phyloP scores from a whole-genome alignment of 2,797 vertebrate species.

The Anguilla obscura region DNA sequence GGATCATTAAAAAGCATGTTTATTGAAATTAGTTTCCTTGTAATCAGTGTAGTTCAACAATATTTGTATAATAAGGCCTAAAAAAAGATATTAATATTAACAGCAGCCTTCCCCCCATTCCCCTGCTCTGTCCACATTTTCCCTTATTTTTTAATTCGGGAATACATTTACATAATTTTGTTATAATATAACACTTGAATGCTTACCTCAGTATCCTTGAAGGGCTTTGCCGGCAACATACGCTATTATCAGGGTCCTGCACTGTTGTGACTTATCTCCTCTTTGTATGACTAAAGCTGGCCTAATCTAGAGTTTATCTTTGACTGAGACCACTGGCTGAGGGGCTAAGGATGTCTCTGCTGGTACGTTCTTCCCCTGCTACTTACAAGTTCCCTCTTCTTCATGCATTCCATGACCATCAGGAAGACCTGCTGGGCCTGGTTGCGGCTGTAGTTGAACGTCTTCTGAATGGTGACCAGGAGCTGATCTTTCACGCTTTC shows the following conservation, averaged over 20 bases:
- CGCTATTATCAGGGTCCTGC: not conserved
- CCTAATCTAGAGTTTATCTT: not conserved
- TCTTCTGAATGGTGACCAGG: slow-evolving; percentile 96
- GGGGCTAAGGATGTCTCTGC: not conserved
- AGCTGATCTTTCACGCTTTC: slow-evolving; percentile 94
- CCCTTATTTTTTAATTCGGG: not conserved
- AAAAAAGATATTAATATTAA: not conserved
- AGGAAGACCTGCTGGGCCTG: slow-evolving; percentile 91
- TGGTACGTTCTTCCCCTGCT: slow-evolving; percentile 17
- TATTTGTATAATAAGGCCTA: no score
- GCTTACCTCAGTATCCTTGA: not conserved
- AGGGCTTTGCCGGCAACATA: not conserved
- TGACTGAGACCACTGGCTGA: not conserved
- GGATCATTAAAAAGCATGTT: slow-evolving; percentile 58
- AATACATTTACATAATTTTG: not conserved
- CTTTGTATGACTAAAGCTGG: not conserved
- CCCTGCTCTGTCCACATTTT: not conserved
- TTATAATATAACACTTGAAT: not conserved
- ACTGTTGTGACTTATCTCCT: not conserved
- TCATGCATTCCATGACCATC: slow-evolving; percentile 98
- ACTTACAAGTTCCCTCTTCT: slow-evolving; percentile 96
- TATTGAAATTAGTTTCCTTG: slow-evolving; percentile 61
- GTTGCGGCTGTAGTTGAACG: slow-evolving; percentile 90
- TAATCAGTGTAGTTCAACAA: not conserved
- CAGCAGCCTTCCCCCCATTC: not conserved